These are phyloP conservation scores for Otis tarda DNA, from an alignment of 2,113 vertebrate species.

Conservation along the genomic window DNA sequence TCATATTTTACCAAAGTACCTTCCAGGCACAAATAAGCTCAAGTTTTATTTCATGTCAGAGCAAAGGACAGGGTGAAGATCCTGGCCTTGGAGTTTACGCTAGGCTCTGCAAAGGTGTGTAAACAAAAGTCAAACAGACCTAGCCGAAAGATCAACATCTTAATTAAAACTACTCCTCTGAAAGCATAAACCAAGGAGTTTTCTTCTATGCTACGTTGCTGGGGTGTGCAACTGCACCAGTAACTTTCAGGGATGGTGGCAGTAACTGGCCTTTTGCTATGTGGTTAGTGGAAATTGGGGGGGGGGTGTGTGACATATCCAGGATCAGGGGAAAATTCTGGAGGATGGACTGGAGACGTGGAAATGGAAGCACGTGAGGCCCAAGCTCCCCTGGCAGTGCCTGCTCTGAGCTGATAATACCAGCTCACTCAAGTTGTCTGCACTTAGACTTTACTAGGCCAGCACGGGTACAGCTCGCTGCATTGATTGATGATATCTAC, in stretches of 20 bases:
- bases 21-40: neutral
- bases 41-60: neutral
- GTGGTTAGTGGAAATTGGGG: neutral
- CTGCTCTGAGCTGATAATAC: neutral
- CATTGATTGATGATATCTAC: neutral
- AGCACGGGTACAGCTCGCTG: rapidly evolving
- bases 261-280: neutral
- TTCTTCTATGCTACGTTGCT: neutral
- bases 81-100: neutral
- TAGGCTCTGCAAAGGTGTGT: neutral
- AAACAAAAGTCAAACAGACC: neutral
- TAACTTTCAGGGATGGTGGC: neutral
- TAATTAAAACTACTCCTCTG: neutral
- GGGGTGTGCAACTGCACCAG: neutral
- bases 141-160: neutral
- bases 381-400: neutral
- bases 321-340: neutral
- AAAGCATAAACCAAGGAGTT: neutral
- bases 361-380: neutral
- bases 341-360: neutral
- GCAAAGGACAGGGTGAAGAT: neutral
- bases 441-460: neutral
- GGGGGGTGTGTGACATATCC: neutral
- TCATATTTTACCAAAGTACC: neutral
- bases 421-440: rapidly evolving